Evolutionary conservation across 2,797 vertebrate genomes (phyloP).

Genomic region (Falco peregrinus): DNA sequence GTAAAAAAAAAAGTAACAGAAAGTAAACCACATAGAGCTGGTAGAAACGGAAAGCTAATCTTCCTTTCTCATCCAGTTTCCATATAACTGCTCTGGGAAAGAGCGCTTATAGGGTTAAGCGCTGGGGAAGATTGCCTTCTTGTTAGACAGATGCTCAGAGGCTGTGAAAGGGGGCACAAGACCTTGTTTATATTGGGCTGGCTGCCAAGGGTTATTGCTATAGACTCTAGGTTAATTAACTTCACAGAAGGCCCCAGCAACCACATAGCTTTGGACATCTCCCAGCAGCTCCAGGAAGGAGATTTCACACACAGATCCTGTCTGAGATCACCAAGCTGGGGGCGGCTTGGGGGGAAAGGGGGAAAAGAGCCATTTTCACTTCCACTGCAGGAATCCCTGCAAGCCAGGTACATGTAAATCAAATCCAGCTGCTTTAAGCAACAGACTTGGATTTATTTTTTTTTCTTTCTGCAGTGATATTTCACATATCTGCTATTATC

Average conservation of each 20-base stretch:
- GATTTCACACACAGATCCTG: background rate
- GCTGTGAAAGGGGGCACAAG: constrained; percentile 20
- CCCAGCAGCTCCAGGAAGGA: background rate
- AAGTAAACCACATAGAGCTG: background rate
- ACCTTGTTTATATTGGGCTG: background rate
- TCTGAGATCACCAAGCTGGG: background rate
- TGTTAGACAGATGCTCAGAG: background rate
- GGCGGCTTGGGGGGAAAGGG: background rate
- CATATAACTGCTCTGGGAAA: background rate
- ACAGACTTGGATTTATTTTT: background rate
- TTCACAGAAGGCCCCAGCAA: background rate
- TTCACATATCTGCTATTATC: background rate
- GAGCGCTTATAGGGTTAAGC: background rate
- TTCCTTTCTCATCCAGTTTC: background rate
- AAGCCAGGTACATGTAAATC: background rate
- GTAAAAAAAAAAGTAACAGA: background rate
- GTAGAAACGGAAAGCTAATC: background rate
- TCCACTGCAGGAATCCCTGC: background rate
- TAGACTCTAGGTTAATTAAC: constrained; percentile 41
- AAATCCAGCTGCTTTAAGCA: background rate
- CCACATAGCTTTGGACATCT: background rate
- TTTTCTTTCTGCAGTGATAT: background rate
- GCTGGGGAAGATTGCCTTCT: background rate
- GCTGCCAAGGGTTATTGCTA: constrained; percentile 33
- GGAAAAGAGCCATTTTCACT: background rate